Evolutionary conservation across 2,888 invertebrate genomes (phyloP).

Genomic region (Clivina fossor): DNA sequence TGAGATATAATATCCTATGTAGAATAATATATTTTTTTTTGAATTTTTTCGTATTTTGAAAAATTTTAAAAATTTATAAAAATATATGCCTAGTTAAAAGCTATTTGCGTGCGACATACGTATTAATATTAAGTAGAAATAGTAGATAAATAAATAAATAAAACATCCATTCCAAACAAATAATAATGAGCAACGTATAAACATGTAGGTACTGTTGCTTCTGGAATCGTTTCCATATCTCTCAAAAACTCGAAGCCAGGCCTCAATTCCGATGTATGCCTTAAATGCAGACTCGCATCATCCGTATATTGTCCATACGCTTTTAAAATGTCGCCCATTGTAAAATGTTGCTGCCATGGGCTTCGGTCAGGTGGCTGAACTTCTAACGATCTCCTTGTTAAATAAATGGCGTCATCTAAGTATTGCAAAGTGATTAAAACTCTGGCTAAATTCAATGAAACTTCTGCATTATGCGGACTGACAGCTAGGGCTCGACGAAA

Average conservation of each 20-base stretch:
- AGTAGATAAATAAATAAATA: too few relatives aligned
- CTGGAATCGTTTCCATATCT: slow-evolving; percentile 80
- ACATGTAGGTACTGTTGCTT: slow-evolving; percentile 80
- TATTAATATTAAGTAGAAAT: too few relatives aligned
- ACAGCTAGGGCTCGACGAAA: slow-evolving; percentile 83
- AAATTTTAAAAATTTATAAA: too few relatives aligned
- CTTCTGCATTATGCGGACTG: slow-evolving; percentile 84
- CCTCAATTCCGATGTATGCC: slow-evolving; percentile 79
- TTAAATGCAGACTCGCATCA: slow-evolving; percentile 82
- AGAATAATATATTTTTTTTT: too few relatives aligned
- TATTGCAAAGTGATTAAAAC: slow-evolving; percentile 85
- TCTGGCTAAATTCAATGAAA: slow-evolving; percentile 79
- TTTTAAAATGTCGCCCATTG: slow-evolving; percentile 88
- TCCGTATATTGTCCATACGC: slow-evolving; percentile 87
- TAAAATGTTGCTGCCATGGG: slow-evolving; percentile 90
- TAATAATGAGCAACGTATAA: slow-evolving; percentile 84
- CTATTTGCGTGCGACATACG: too few relatives aligned
- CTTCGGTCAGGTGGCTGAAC: slow-evolving; percentile 82
- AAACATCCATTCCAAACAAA: too few relatives aligned
- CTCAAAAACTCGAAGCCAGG: slow-evolving; percentile 83
- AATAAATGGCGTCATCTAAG: slow-evolving; percentile 85
- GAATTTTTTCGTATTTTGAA: too few relatives aligned
- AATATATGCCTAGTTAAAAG: too few relatives aligned
- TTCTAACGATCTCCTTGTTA: slow-evolving; percentile 81
- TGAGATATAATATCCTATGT: too few relatives aligned